Base-by-base conservation (phyloP, 2,797 vertebrate genomes). In the Gallinago solitaria region DNA sequence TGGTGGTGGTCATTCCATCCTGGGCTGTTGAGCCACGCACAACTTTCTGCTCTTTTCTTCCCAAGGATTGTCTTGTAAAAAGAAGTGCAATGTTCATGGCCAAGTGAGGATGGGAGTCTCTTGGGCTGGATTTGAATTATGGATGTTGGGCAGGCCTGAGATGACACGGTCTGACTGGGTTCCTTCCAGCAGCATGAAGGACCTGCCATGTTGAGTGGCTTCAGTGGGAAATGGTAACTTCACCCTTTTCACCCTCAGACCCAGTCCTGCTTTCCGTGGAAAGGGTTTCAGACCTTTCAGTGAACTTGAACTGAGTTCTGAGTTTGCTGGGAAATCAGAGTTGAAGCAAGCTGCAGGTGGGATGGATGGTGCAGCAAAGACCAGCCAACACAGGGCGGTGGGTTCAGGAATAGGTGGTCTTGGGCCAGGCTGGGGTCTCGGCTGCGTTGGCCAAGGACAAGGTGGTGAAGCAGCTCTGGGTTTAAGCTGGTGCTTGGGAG, bases 61-160 rank as follows among this genome's bases (percentile, higher is more conserved):
- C 45, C 20, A 8, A 3, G 53, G 33, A n/a, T 17, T 39, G 61
- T 48, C 47, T 56, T 47, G n/a, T 37, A 18, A 33, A 64, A 39
- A 12, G 19, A 6, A 0, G 8, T 24, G 47, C 37, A 1, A 0
- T 12, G 47, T 30, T 56, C 43, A 47, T 27, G 30, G 7, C 69
- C 69, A 33, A 43, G 37, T 3, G 69, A 25, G 45, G 30, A 24
- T 51, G 28, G 4, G 2, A 1, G 9, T 14, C 41, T 32, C 54
- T 73, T 59, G 24, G 43, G 21, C 0, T 48, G 84, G 61, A 16
- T 60, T 61, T 77, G 48, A 76, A 16, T 21, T 13, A 18, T 20
- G 64, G 54, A 25, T 7, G 27, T 37, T 24, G 60, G 54, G 30
- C 53, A 76, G 57, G 51, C 11, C 9, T 8, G 27, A 57, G 60